Evolutionary conservation across 2,797 vertebrate species (phyloP).

Genomic region (Antennarius maculatus): DNA sequence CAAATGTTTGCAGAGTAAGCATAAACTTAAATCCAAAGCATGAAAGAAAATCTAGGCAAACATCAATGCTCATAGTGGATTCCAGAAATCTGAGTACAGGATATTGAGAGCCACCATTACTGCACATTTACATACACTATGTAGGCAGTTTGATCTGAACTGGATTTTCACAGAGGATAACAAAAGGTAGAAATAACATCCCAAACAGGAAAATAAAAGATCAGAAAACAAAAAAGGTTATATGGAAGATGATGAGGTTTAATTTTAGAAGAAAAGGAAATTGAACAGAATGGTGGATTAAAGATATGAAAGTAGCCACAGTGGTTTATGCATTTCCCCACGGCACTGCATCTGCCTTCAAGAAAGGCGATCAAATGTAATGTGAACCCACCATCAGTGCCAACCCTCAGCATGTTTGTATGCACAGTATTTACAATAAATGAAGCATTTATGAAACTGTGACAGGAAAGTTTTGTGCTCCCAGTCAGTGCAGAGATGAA

Average conservation of each 20-base stretch:
- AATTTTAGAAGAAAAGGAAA: slow-evolving; percentile 57
- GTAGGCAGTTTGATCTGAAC: background rate
- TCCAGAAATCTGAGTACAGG: background rate
- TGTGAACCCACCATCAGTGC: slow-evolving; percentile 19
- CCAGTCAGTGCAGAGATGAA: slow-evolving; percentile 86
- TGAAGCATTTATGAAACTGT: slow-evolving; percentile 38
- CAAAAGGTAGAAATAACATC: slow-evolving; percentile 24
- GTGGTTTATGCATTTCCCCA: slow-evolving; percentile 57
- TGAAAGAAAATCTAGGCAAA: slow-evolving; percentile 44
- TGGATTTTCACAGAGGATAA: slow-evolving; percentile 34
- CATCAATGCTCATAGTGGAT: slow-evolving; percentile 8
- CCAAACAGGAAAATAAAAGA: slow-evolving; percentile 33
- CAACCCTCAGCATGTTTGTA: slow-evolving; percentile 28
- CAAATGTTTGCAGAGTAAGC: slow-evolving; percentile 26
- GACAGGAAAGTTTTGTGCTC: slow-evolving; percentile 46
- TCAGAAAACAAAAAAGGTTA: slow-evolving; percentile 42
- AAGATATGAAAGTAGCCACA: slow-evolving; percentile 58
- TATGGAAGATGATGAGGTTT: slow-evolving; percentile 40
- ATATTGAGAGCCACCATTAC: slow-evolving; percentile 7
- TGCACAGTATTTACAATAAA: slow-evolving; percentile 28
- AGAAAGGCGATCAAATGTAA: slow-evolving; percentile 8
- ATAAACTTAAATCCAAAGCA: slow-evolving; percentile 44
- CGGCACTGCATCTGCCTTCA: slow-evolving; percentile 40
- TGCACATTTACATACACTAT: background rate
- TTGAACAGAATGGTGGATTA: slow-evolving; percentile 53